Evolutionary conservation across 92 coral and sea anemone genomes (phyloP).

Genomic region (Paragorgia papillata): DNA sequence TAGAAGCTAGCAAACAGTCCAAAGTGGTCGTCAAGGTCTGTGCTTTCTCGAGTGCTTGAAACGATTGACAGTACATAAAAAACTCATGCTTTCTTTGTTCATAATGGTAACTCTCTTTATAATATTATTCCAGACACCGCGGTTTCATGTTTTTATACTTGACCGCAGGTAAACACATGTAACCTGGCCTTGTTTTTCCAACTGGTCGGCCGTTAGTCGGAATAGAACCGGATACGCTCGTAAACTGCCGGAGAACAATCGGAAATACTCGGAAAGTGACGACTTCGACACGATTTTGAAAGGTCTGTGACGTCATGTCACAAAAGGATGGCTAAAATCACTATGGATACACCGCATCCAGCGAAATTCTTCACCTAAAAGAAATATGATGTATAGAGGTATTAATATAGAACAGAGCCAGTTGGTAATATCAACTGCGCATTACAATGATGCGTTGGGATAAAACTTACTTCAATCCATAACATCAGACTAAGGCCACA

Average conservation of each 20-base stretch:
- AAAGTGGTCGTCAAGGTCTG: constrained; percentile 10
- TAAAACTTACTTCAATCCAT: too few species aligned
- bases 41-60: constrained; percentile 19
- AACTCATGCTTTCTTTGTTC: background rate
- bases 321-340: too few species aligned
- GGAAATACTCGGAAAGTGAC: background rate
- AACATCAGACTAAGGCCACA: too few species aligned
- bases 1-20: background rate
- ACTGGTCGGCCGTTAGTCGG: background rate
- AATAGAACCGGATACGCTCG: background rate
- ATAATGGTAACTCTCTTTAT: background rate
- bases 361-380: too few species aligned
- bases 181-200: constrained; percentile 31
- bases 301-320: too few species aligned
- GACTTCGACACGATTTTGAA: background rate
- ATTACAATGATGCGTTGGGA: too few species aligned
- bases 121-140: constrained; percentile 17
- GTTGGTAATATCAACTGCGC: too few species aligned
- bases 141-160: constrained; percentile 18
- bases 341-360: too few species aligned
- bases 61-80: background rate
- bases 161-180: constrained; percentile 31
- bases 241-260: background rate
- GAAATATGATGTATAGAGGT: too few species aligned
- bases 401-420: too few species aligned